Conservation (phyloP, 2,888 invertebrate species). For the Chorisops tibialis region DNA sequence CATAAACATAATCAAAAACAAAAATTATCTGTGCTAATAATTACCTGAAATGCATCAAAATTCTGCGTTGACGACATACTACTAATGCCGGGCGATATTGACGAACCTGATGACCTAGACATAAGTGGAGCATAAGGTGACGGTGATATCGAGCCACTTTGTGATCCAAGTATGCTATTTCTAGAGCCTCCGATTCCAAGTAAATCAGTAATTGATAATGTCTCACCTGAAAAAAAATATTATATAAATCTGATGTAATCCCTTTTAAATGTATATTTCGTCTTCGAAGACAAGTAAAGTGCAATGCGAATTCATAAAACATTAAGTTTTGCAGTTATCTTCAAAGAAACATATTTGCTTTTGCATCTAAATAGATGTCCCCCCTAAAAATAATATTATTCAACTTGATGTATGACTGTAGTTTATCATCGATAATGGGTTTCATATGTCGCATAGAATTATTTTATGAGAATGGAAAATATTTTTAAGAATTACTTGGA, state of each 20-base stretch:
- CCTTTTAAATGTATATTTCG: too few species aligned
- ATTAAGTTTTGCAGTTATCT: neutral
- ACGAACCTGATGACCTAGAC: constrained; percentile 49
- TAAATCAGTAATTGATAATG: constrained; percentile 47
- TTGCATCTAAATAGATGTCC: neutral
- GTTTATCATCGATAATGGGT: too few species aligned
- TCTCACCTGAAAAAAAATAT: constrained; percentile 38
- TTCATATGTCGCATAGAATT: too few species aligned
- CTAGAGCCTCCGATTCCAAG: constrained; percentile 42
- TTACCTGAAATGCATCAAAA: constrained; percentile 50
- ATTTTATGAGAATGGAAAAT: too few species aligned
- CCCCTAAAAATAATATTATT: too few species aligned
- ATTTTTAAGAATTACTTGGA: too few species aligned
- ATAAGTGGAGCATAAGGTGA: constrained; percentile 43
- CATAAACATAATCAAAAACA: too few species aligned
- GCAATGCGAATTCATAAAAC: too few species aligned
- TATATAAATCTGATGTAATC: too few species aligned
- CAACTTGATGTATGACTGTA: too few species aligned
- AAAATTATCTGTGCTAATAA: neutral
- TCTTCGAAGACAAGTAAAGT: too few species aligned
- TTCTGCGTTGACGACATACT: constrained; percentile 40
- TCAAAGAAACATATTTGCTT: neutral
- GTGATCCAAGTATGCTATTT: constrained; percentile 30
- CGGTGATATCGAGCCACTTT: constrained; percentile 32
- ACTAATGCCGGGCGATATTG: constrained; percentile 45